Evolutionary conservation across 1,140 invertebrate genomes (phyloP).

Genomic region (Belonocnema kinseyi): DNA sequence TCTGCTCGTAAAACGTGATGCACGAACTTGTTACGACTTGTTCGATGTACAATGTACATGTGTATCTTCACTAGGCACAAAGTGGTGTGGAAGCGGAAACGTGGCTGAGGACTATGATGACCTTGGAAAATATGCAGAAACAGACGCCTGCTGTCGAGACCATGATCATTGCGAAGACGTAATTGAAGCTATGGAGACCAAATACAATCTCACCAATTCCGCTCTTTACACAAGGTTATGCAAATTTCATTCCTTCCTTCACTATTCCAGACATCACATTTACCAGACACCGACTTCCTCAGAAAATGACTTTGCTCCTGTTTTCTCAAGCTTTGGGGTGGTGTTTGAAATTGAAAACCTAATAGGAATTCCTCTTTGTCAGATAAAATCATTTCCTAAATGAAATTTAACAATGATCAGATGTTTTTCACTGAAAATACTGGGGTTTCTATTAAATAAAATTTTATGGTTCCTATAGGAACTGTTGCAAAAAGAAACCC

Average conservation of each 20-base stretch:
- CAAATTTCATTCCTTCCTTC: not conserved
- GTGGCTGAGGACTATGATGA: constrained; percentile 82
- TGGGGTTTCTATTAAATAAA: no score
- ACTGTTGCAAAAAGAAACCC: no score
- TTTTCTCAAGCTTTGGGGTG: no score
- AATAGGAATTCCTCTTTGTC: no score
- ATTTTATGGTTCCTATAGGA: no score
- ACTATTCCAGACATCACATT: no score
- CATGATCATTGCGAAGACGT: constrained; percentile 85
- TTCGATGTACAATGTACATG: not conserved
- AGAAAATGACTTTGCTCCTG: no score
- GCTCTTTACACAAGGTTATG: constrained; percentile 78
- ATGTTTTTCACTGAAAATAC: no score
- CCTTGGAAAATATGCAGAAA: constrained; percentile 79
- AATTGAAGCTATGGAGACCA: constrained; percentile 77
- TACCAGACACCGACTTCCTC: no score
- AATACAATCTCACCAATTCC: constrained; percentile 80
- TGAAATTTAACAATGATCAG: no score
- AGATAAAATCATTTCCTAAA: no score
- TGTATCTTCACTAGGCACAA: constrained; percentile 72
- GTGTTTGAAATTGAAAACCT: no score
- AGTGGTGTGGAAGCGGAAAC: constrained; percentile 87
- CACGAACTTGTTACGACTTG: constrained; percentile 23
- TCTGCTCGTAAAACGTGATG: constrained; percentile 6
- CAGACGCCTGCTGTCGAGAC: constrained; percentile 86